phyloP scores from a whole-genome alignment of 2,888 invertebrate species.

The Cryptus armator region DNA sequence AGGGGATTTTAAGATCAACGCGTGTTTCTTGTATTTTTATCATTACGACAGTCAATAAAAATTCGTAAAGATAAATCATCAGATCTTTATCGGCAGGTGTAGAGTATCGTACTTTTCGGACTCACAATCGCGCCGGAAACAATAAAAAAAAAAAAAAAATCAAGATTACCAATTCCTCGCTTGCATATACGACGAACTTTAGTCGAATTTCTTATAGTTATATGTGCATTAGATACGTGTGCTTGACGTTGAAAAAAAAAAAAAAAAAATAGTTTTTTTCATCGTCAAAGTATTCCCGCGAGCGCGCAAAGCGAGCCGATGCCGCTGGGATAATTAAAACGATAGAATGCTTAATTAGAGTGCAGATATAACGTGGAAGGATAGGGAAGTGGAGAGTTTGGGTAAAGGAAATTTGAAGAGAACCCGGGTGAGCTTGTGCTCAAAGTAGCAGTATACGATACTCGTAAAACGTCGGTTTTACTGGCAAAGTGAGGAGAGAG shows the following conservation, averaged over 20 bases:
- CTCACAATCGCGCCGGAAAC: no score
- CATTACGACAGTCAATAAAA: not conserved
- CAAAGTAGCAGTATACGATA: conserved; percentile 77
- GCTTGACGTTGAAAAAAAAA: no score
- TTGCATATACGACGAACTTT: no score
- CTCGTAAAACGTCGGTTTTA: conserved; percentile 79
- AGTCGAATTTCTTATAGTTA: no score
- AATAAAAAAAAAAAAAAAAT: no score
- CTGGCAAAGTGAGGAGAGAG: conserved; percentile 57
- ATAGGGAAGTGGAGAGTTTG: conserved; percentile 52
- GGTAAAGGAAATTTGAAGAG: conserved; percentile 47
- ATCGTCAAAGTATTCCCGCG: not conserved
- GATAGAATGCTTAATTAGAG: conserved; percentile 81
- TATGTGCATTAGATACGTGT: no score
- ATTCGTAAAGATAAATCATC: conserved; percentile 5
- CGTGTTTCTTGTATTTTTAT: not conserved
- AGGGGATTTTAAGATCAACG: conserved; percentile 1
- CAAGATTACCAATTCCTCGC: no score
- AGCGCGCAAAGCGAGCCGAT: conserved; percentile 25
- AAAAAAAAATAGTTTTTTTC: no score
- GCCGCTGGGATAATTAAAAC: conserved; percentile 77
- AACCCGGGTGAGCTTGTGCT: conserved; percentile 66
- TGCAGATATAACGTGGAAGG: conserved; percentile 46
- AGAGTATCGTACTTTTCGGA: no score
- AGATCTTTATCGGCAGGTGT: conserved; percentile 37